These are phyloP conservation scores for Pogonus chalceus DNA, from an alignment of 1,140 invertebrate species.

Conservation along the genomic window DNA sequence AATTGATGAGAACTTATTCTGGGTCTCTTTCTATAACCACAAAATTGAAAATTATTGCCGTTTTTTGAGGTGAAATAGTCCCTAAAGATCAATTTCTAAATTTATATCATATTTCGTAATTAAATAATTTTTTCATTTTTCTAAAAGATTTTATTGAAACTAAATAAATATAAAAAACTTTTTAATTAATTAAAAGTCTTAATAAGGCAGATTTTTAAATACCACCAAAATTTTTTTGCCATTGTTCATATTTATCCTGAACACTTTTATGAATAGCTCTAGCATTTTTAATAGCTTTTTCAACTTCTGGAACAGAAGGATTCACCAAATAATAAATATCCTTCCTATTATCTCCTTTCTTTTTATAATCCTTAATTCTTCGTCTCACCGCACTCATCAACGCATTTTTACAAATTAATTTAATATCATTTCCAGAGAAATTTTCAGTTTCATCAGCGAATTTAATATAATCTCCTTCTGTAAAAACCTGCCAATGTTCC, in stretches of 20 bases:
- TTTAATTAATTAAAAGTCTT: too few species aligned
- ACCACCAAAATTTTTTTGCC: constrained; percentile 43
- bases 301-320: constrained; percentile 13
- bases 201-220: too few species aligned
- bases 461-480: constrained; percentile 37
- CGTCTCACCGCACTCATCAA: constrained; percentile 50
- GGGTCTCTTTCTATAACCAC: too few species aligned
- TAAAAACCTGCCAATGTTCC: constrained; percentile 28
- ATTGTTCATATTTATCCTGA: constrained; percentile 32
- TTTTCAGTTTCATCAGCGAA: constrained; percentile 56
- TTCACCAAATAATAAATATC: constrained; percentile 22
- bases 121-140: too few species aligned
- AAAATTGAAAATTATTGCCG: too few species aligned
- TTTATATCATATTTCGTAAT: too few species aligned
- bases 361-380: constrained; percentile 16
- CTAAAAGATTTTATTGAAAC: too few species aligned
- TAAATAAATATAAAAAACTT: too few species aligned
- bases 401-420: constrained; percentile 79
- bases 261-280: constrained; percentile 1
- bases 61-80: too few species aligned
- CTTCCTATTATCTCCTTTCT: constrained; percentile 18
- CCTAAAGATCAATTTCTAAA: too few species aligned
- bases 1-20: too few species aligned
- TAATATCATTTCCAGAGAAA: constrained; percentile 85
- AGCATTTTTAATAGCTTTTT: constrained; percentile 12